phyloP scores from a whole-genome alignment of 2,113 vertebrate species.

The Pipa parva region DNA sequence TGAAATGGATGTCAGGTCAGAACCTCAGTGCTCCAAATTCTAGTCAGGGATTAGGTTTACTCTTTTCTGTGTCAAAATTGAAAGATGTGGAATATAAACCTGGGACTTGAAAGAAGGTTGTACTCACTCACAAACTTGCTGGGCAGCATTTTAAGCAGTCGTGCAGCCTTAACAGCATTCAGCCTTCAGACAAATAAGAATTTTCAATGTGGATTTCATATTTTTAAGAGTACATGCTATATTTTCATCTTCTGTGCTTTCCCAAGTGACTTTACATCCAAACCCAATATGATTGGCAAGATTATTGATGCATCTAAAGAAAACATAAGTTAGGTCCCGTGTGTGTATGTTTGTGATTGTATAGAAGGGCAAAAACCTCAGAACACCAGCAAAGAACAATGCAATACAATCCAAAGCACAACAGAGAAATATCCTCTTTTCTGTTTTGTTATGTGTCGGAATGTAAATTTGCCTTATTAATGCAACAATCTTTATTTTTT shows the following conservation, averaged over 20 bases:
- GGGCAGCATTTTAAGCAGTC: slow-evolving; percentile 41
- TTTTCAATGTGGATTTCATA: slow-evolving; percentile 35
- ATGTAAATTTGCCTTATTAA: no score
- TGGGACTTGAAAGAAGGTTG: slow-evolving; percentile 39
- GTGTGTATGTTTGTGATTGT: slow-evolving; percentile 27
- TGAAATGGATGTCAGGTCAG: slow-evolving; percentile 40
- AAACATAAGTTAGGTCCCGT: slow-evolving; percentile 22
- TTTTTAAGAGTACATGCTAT: slow-evolving; percentile 33
- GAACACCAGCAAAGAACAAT: slow-evolving; percentile 13
- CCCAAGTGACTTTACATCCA: slow-evolving; percentile 28
- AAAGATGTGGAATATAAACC: slow-evolving; percentile 29
- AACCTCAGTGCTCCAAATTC: slow-evolving; percentile 39
- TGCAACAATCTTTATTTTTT: no score
- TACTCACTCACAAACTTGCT: slow-evolving; percentile 38
- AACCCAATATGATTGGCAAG: slow-evolving; percentile 40
- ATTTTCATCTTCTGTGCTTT: slow-evolving; percentile 30
- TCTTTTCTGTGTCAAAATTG: slow-evolving; percentile 35
- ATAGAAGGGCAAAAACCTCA: slow-evolving; percentile 20
- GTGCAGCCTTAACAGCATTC: slow-evolving; percentile 34
- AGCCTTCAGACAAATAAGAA: slow-evolving; percentile 40
- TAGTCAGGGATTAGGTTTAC: slow-evolving; percentile 37
- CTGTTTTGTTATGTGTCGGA: no score
- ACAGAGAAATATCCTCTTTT: no score
- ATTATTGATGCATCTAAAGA: slow-evolving; percentile 38
- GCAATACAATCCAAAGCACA: slow-evolving; percentile 12